Evolutionary conservation across 1,140 invertebrate species (phyloP).

Genomic region (Lasioglossum albipes): DNA sequence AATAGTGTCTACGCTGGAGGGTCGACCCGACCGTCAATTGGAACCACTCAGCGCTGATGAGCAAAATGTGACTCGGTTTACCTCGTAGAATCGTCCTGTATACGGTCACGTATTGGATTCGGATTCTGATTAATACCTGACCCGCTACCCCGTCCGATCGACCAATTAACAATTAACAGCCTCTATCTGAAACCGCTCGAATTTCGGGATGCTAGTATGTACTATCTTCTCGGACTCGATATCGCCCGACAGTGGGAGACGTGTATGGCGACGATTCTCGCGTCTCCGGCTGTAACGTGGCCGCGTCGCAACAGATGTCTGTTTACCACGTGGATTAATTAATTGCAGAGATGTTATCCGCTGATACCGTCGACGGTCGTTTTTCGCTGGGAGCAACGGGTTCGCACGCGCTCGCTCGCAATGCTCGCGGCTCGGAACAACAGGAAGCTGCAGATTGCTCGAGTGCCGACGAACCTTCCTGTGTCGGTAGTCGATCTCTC

Average conservation of each 20-base stretch:
- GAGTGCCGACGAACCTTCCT: too few species aligned
- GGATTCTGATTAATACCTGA: slow-evolving; percentile 28
- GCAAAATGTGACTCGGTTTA: slow-evolving; percentile 61
- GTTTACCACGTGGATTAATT: slow-evolving; percentile 58
- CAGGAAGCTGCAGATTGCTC: neutral
- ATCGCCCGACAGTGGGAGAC: neutral
- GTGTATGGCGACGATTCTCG: slow-evolving; percentile 6
- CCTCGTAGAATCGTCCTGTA: slow-evolving; percentile 45
- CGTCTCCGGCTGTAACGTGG: slow-evolving; percentile 13
- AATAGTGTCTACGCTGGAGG: slow-evolving; percentile 64
- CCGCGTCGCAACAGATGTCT: slow-evolving; percentile 32
- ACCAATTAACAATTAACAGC: neutral
- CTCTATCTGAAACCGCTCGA: too few species aligned
- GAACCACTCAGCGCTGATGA: slow-evolving; percentile 69
- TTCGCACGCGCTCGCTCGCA: neutral
- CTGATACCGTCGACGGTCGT: slow-evolving; percentile 4
- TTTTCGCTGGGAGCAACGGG: slow-evolving; percentile 2
- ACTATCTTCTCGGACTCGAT: neutral
- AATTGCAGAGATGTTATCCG: slow-evolving; percentile 51
- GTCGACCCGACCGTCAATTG: slow-evolving; percentile 71
- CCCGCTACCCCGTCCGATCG: neutral
- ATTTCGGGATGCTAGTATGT: too few species aligned
- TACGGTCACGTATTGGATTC: slow-evolving; percentile 39
- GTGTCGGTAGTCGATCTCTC: neutral
- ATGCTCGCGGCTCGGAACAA: too few species aligned